These are phyloP conservation scores for Gallinago stenura DNA, from an alignment of 2,797 vertebrate genomes.

Conservation along the genomic window DNA sequence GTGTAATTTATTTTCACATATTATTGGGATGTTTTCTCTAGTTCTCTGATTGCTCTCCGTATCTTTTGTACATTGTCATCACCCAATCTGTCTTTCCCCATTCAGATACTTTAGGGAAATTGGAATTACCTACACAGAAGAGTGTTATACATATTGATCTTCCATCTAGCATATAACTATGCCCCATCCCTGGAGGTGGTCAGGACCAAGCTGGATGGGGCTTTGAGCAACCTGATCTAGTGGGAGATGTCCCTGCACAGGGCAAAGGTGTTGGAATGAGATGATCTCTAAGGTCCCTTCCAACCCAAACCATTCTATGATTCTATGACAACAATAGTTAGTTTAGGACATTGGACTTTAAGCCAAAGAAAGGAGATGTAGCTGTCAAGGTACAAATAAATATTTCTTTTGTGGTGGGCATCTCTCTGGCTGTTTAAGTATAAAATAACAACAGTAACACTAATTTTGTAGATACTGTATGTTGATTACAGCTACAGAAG, in stretches of 20 bases:
- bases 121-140: background rate
- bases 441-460: background rate
- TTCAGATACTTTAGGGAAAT: background rate
- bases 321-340: background rate
- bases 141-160: background rate
- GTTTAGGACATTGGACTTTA: background rate
- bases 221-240: background rate
- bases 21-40: background rate
- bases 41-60: rapidly evolving
- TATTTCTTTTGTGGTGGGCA: background rate
- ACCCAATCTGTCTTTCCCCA: background rate
- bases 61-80: rapidly evolving
- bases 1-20: background rate
- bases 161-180: background rate
- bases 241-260: background rate
- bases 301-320: background rate
- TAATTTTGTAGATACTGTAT: background rate
- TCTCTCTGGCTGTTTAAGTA: background rate
- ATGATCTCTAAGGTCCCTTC: background rate
- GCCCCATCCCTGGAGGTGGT: background rate
- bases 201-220: background rate
- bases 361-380: background rate
- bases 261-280: background rate
- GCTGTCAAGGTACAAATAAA: background rate
- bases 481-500: background rate